Base-by-base conservation (phyloP, 2,888 invertebrate species). In the Halocaridina rubra region DNA sequence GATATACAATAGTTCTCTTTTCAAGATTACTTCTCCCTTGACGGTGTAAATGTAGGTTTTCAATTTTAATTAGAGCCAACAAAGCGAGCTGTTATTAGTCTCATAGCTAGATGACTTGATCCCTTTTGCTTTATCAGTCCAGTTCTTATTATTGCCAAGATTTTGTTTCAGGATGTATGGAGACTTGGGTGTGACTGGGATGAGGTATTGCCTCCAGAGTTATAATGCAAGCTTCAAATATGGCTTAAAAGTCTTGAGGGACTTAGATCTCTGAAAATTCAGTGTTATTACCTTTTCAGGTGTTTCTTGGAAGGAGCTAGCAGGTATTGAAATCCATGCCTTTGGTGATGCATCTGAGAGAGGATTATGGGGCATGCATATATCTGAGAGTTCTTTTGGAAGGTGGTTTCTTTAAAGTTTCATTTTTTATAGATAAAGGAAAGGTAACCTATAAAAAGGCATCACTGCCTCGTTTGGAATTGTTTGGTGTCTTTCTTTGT, bases 381-480 rank as follows among this genome's bases (percentile, higher is more conserved):
- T 80, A 84, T 29, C 10, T 57, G 13, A 33, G 78, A 32, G 46
- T 32, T 64, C 27, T 53, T 19, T 5, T 7, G 16, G 16, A 3
- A 4, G 64, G 53, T 46, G 67, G 46, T 1, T 8, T 3, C 0
- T 64, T 27, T 32, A 61, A 33, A n/a, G 74, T 78, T n/a, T 33
- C 29, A 1, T 19, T 78, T 22, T 71, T 79, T 7, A 5, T 69
- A 1, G 24, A 79, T 8, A 87, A 78, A 72, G 75, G 76, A 13
- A 77, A 72, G 53, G 85, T 88, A 24, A 81, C 79, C 7, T 81
- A 87, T 13, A 24, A 88, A 39, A 77, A 33, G n/a, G 39, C 88
- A 3, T 82, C 86, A 3, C 46, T 89, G 7, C 86, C 88, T 33
- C 75, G 88, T 1, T 71, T 88, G 8, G 88, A 88, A 46, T 59